phyloP scores from a whole-genome alignment of 2,797 vertebrate species.

The Onychomys arenicola region DNA sequence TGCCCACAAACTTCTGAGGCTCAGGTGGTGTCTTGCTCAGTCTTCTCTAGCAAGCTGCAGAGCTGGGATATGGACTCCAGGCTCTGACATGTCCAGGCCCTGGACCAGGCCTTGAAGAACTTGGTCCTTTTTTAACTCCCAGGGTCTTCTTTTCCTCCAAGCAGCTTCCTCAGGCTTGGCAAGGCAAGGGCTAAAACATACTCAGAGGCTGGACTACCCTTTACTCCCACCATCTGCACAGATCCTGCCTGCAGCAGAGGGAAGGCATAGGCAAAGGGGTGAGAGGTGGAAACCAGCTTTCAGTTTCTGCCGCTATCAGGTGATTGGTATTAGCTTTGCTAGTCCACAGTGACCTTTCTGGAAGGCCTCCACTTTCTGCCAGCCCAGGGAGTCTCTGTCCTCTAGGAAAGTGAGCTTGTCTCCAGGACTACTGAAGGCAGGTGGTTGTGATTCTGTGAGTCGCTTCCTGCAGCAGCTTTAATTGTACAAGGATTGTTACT shows the following conservation, averaged over 20 bases:
- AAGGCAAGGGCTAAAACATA: neutral
- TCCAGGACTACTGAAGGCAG: neutral
- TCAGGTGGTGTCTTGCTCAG: neutral
- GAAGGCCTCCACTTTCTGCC: neutral
- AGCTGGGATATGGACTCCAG: neutral
- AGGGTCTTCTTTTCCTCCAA: neutral
- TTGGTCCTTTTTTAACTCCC: neutral
- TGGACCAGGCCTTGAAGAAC: neutral
- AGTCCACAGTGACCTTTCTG: neutral
- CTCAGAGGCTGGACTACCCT: neutral
- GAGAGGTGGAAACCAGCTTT: neutral
- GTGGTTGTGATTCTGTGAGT: neutral
- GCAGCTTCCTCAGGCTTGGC: neutral
- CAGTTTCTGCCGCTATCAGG: neutral
- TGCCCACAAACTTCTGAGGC: neutral
- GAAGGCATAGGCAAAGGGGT: neutral
- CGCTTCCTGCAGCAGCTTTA: neutral
- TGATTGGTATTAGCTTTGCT: neutral
- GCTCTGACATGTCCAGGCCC: neutral
- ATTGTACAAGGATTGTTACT: neutral
- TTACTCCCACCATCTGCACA: neutral
- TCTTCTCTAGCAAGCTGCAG: neutral
- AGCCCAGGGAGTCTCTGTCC: neutral
- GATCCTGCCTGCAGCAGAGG: neutral
- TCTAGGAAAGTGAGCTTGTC: neutral